Percentiles rank a stretch among this genome's conserved stretches.
These are phyloP conservation scores for Thereuonema tuberculata DNA, from an alignment of 1,140 invertebrate species.

Conservation along the genomic window DNA sequence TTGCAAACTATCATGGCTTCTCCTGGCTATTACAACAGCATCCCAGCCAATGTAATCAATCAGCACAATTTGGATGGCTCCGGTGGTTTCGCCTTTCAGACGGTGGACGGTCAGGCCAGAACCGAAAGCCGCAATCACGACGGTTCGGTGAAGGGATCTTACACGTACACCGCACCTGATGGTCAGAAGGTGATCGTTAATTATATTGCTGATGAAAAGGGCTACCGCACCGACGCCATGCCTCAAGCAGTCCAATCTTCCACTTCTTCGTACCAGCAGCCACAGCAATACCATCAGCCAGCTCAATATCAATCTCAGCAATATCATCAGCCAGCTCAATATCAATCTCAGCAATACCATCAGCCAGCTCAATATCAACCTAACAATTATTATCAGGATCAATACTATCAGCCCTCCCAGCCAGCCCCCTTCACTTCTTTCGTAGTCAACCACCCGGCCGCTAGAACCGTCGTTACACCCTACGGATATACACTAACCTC, in stretches of 20 bases:
- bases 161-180: conserved; percentile 8
- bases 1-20: too few species aligned
- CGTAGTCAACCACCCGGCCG: too few species aligned
- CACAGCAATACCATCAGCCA: too few species aligned
- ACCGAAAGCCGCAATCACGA: conserved; percentile 72
- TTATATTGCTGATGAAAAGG: conserved; percentile 6
- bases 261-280: too few species aligned
- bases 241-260: not conserved
- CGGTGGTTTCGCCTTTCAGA: conserved; percentile 78
- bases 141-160: conserved; percentile 48
- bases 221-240: conserved; percentile 7
- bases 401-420: not conserved
- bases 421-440: not conserved
- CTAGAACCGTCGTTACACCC: too few species aligned
- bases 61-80: conserved; percentile 37
- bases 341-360: not conserved
- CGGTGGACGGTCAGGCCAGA: conserved; percentile 76
- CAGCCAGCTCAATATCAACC: not conserved
- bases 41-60: not conserved
- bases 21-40: too few species aligned
- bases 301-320: not conserved
- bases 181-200: conserved; percentile 1
- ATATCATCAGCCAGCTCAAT: not conserved
- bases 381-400: not conserved
- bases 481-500: too few species aligned